These are phyloP conservation scores for Leptinotarsa defecta DNA, from an alignment of 1,140 invertebrate species.

Conservation along the genomic window DNA sequence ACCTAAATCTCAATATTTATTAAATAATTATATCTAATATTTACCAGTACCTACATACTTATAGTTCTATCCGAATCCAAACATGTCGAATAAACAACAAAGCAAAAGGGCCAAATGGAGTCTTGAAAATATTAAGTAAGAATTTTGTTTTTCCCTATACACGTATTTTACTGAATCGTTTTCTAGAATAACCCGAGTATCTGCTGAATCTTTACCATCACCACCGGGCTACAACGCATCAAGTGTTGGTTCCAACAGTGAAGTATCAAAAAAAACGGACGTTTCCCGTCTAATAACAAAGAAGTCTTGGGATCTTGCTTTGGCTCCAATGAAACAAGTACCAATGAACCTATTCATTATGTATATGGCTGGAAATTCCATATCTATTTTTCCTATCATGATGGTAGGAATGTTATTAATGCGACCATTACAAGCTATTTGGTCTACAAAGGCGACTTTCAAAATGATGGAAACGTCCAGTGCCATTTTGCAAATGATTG, in stretches of 20 bases:
- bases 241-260: conserved; percentile 70
- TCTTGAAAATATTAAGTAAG: conserved; percentile 48
- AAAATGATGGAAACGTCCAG: conserved; percentile 96
- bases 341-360: conserved; percentile 99
- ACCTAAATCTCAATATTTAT: conserved; percentile 19
- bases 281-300: conserved; percentile 86
- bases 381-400: conserved; percentile 99
- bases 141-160: not conserved
- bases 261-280: conserved; percentile 75
- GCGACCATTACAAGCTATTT: conserved; percentile 92
- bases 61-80: not conserved
- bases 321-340: conserved; percentile 92
- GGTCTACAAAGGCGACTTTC: conserved; percentile 88
- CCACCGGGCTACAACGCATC: conserved; percentile 84
- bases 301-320: conserved; percentile 96
- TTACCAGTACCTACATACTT: not conserved
- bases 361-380: conserved; percentile 99
- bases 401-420: conserved; percentile 99
- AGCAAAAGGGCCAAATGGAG: conserved; percentile 50
- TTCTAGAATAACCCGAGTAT: conserved; percentile 42
- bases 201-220: conserved; percentile 61
- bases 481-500: conserved; percentile 87
- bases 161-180: conserved; percentile 10
- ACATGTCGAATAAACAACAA: conserved; percentile 40
- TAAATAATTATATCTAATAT: not conserved